Conservation (phyloP, 2,113 vertebrate genomes). For the Oncorhynchus mykiss region DNA sequence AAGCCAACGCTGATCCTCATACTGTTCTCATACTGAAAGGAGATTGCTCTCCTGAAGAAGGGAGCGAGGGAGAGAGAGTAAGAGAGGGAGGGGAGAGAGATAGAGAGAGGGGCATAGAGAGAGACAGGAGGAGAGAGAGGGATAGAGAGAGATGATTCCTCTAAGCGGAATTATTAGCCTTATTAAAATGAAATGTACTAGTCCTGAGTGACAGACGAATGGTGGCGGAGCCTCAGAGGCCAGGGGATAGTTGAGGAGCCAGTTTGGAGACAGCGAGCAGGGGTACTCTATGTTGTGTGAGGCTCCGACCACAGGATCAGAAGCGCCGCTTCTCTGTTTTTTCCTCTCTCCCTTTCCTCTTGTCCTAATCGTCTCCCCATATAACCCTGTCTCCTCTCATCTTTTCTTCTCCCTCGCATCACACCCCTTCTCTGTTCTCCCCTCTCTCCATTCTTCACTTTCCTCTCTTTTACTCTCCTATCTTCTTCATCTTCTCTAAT, state of each 20-base stretch:
- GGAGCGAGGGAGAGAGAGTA: neutral
- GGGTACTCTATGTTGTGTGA: slow-evolving; percentile 37
- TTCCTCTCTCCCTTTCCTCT: slow-evolving; percentile 41
- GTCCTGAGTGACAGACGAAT: slow-evolving; percentile 73
- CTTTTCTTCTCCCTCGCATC: slow-evolving; percentile 3
- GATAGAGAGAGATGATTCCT: slow-evolving; percentile 59
- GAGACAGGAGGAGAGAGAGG: slow-evolving; percentile 39
- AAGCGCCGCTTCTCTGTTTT: slow-evolving; percentile 66
- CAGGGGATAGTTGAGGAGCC: slow-evolving; percentile 62
- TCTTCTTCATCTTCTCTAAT: slow-evolving; percentile 16
- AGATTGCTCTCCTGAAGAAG: slow-evolving; percentile 49
- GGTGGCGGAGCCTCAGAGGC: slow-evolving; percentile 67
- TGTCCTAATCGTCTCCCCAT: slow-evolving; percentile 30
- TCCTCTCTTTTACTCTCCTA: slow-evolving; percentile 51
- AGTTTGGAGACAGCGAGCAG: neutral
- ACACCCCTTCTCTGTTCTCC: slow-evolving; percentile 50
- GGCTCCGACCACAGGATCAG: slow-evolving; percentile 42
- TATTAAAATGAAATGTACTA: slow-evolving; percentile 72
- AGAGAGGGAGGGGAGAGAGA: neutral
- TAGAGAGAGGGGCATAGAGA: neutral
- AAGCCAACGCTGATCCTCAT: slow-evolving; percentile 53
- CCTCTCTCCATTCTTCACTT: slow-evolving; percentile 63
- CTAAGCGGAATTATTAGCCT: slow-evolving; percentile 70
- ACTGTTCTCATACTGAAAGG: slow-evolving; percentile 54
- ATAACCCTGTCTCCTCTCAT: slow-evolving; percentile 21